phyloP scores from a whole-genome alignment of 2,113 vertebrate species.

The Oceanodroma tethys region DNA sequence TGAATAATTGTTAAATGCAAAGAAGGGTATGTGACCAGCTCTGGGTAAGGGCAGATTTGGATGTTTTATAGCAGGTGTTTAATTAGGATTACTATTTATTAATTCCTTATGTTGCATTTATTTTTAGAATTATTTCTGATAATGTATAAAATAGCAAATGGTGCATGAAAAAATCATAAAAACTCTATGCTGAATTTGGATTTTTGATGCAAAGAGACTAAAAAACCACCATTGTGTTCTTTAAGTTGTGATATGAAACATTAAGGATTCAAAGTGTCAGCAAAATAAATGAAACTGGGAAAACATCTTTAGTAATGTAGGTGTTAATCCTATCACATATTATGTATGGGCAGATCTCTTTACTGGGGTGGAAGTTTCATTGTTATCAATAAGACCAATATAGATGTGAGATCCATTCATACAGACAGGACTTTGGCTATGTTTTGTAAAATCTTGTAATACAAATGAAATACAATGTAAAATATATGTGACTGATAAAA shows the following conservation, averaged over 20 bases:
- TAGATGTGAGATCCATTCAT: background rate
- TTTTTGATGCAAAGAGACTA: background rate
- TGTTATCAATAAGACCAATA: background rate
- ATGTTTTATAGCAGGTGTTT: background rate
- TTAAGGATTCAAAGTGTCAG: background rate
- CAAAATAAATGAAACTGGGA: background rate
- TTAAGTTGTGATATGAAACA: background rate
- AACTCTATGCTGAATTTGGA: background rate
- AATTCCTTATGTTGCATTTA: background rate
- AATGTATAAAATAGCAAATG: background rate
- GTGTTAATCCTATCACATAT: background rate
- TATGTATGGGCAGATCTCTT: background rate
- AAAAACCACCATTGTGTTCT: background rate
- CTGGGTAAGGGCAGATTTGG: background rate
- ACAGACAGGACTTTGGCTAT: background rate
- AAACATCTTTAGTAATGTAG: background rate
- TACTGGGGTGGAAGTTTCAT: background rate
- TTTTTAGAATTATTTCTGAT: background rate
- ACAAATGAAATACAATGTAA: background rate
- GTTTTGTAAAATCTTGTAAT: background rate
- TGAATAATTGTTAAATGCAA: background rate
- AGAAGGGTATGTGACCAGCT: background rate
- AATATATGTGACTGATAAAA: background rate
- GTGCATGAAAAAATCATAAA: background rate
- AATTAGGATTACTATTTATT: background rate